Conservation (phyloP, 1,140 invertebrate genomes). For the Proctacanthus coquilletti region DNA sequence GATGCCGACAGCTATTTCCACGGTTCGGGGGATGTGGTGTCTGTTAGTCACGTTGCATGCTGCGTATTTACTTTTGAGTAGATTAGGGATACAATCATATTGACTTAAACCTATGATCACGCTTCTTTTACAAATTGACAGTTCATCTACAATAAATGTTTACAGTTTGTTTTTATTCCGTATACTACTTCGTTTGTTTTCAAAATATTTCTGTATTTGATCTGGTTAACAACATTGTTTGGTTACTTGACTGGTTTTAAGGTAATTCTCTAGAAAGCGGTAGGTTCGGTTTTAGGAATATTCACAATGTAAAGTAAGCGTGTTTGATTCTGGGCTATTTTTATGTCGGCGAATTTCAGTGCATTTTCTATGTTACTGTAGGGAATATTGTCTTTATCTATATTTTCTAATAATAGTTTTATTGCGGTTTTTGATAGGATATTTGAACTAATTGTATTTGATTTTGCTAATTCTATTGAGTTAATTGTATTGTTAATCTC, state of each 20-base stretch:
- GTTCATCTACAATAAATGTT: not conserved
- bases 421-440: constrained; percentile 4
- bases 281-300: too few relatives aligned
- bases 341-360: constrained; percentile 5
- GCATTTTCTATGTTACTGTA: constrained; percentile 4
- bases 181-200: too few relatives aligned
- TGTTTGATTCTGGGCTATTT: too few relatives aligned
- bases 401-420: constrained; percentile 3
- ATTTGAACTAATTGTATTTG: constrained; percentile 5
- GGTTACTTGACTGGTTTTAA: too few relatives aligned
- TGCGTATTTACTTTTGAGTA: not conserved
- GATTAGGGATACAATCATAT: not conserved
- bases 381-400: constrained; percentile 2
- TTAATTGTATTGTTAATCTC: constrained; percentile 3
- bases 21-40: not conserved
- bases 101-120: too few relatives aligned
- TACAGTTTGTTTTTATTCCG: too few relatives aligned
- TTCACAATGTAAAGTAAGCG: too few relatives aligned
- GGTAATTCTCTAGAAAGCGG: too few relatives aligned
- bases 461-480: constrained; percentile 4
- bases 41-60: not conserved
- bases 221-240: too few relatives aligned
- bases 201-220: too few relatives aligned
- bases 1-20: not conserved
- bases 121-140: not conserved